Conservation (phyloP, 2,113 vertebrate species). For the Takifugu flavidus region DNA sequence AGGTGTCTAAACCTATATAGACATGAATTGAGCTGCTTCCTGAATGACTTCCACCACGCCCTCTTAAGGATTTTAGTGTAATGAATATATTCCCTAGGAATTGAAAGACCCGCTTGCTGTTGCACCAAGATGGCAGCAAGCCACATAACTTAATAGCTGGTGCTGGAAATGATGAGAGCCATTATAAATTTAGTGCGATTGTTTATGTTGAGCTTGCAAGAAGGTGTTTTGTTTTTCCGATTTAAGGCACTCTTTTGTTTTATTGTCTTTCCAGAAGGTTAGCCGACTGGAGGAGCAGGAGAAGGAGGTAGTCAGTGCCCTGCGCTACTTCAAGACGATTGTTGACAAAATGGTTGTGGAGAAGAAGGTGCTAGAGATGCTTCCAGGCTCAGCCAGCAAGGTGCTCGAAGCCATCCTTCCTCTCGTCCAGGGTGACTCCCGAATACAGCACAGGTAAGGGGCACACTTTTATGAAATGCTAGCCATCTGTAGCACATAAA, state of each 20-base stretch:
- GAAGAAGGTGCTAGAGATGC: constrained; percentile 95
- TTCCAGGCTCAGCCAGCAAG: constrained; percentile 94
- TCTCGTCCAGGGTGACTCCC: constrained; percentile 86
- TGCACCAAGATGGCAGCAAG: constrained; percentile 24
- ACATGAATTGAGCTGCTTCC: constrained; percentile 43
- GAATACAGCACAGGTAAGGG: constrained; percentile 88
- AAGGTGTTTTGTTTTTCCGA: neutral
- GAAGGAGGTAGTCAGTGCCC: constrained; percentile 94
- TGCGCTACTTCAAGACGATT: constrained; percentile 98
- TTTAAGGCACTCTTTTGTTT: neutral
- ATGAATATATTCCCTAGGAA: constrained; percentile 36
- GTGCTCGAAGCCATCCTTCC: constrained; percentile 95
- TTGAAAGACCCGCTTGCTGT: constrained; percentile 28
- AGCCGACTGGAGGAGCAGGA: constrained; percentile 93
- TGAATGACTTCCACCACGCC: constrained; percentile 45
- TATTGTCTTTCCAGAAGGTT: constrained; percentile 76
- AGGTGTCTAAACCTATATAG: constrained; percentile 54
- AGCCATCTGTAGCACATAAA: too few relatives aligned
- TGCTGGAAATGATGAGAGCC: constrained; percentile 13
- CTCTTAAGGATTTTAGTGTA: constrained; percentile 41
- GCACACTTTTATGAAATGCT: neutral
- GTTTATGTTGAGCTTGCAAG: too few relatives aligned
- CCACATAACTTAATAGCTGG: constrained; percentile 41
- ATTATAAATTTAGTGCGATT: too few relatives aligned
- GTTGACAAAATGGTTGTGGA: constrained; percentile 98